Evolutionary conservation across 2,888 invertebrate species (phyloP).

Genomic region (Odontothrips loti): DNA sequence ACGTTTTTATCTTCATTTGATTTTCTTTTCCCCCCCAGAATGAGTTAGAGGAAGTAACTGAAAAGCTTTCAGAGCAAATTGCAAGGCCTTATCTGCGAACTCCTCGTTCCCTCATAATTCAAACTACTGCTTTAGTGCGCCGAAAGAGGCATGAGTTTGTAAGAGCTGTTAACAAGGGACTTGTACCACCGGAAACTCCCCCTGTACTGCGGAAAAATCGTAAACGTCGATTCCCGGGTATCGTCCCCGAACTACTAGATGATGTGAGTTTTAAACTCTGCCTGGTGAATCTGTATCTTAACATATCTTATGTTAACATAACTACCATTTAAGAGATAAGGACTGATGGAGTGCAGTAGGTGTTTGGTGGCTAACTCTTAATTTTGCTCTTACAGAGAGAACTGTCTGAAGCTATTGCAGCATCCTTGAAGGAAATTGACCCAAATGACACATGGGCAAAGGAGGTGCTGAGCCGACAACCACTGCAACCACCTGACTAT

Average conservation of each 20-base stretch:
- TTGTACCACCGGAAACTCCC: slow-evolving; percentile 56
- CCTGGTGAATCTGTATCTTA: no score
- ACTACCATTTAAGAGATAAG: no score
- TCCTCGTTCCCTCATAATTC: slow-evolving; percentile 58
- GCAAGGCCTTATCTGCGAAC: slow-evolving; percentile 60
- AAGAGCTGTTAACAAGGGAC: slow-evolving; percentile 55
- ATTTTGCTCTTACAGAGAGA: slow-evolving; percentile 43
- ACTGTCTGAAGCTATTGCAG: slow-evolving; percentile 48
- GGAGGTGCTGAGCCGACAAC: slow-evolving; percentile 51
- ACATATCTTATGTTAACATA: no score
- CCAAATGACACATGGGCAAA: slow-evolving; percentile 53
- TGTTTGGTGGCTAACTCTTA: neutral
- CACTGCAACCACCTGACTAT: slow-evolving; percentile 58
- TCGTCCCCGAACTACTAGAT: slow-evolving; percentile 45
- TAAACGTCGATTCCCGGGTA: slow-evolving; percentile 47
- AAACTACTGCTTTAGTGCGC: slow-evolving; percentile 56
- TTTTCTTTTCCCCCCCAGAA: slow-evolving; percentile 48
- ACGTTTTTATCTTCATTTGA: neutral
- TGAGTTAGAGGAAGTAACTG: slow-evolving; percentile 61
- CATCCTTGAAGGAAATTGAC: slow-evolving; percentile 51
- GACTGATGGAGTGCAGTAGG: no score
- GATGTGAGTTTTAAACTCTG: slow-evolving; percentile 45
- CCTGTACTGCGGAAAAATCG: slow-evolving; percentile 53
- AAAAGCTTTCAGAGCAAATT: slow-evolving; percentile 62
- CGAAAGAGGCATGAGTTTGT: slow-evolving; percentile 61